Base-by-base conservation (phyloP, 1,140 invertebrate species). In the Drosophila azteca region DNA sequence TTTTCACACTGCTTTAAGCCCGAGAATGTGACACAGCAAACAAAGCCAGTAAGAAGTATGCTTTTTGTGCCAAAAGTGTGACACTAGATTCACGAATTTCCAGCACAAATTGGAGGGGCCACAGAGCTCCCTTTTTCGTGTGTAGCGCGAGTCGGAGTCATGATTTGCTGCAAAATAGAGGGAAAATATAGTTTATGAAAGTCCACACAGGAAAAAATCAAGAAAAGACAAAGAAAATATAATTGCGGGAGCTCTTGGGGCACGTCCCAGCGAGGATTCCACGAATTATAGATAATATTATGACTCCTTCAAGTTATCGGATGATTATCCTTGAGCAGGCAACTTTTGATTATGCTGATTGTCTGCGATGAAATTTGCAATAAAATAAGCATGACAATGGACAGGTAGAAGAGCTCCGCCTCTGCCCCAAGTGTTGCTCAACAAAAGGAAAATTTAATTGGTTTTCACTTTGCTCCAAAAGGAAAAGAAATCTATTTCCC, bases 141-240 rank as follows among this genome's bases (percentile, higher is more conserved):
- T 93, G 91, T 96, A 96, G 54, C 96, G 93, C 29, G 95, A 95
- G 92, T 96, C 96, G 53, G 79, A 77, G 58, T 92, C 91, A 55
- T 92, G 87, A 59, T 90, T 81, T 80, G 82, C 79, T 84, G 65
- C 50, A 73, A 77, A 44, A 53, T 6, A 48, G 22, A 60, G 26
- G 60, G 45, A 78, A 35, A 68, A 65, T 44, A 78, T 65, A 66
- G 55, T 73, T 59, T 64, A 71, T 70, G 73, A 62, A 70, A 70
- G 70, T 77, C 52, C 29, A 31, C 29, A 31, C 29, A 7, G 29
- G 5, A 13, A 39, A 59, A 68, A 24, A 24, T n/a, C 31, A 46
- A 20, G 17, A 20, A 20, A 54, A 39, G 68, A 59, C 39, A 46
- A 48, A 59, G 31, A 3, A 35, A 35, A 13, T 39, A 77, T 72